Conservation (phyloP, 2,113 vertebrate species). For the Copsychus sechellarum region DNA sequence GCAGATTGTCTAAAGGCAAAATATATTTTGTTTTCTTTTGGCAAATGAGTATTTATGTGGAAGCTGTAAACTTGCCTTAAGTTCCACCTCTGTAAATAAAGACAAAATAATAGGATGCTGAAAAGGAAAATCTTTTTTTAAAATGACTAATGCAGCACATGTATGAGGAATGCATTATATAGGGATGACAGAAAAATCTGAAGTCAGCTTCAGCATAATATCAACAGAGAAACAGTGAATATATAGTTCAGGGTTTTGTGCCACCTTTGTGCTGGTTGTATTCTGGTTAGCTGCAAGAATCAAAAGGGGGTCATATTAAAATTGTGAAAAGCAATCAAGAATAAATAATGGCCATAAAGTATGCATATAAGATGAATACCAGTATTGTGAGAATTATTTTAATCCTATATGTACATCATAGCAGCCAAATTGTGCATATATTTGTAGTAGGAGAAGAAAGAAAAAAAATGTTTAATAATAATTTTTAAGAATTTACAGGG, state of each 20-base stretch:
- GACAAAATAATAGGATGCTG: background rate
- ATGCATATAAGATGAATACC: background rate
- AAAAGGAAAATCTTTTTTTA: background rate
- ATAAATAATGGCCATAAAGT: background rate
- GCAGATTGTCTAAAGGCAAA: constrained; percentile 67
- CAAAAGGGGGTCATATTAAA: background rate
- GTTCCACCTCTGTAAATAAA: background rate
- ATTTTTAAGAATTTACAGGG: background rate
- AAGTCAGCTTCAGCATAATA: background rate
- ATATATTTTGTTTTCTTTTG: constrained; percentile 67
- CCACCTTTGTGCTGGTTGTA: background rate
- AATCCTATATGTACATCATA: background rate
- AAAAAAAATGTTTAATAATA: background rate
- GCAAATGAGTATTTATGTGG: constrained; percentile 57
- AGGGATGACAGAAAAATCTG: background rate
- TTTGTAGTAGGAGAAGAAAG: background rate
- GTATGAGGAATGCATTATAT: background rate
- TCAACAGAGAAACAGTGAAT: background rate
- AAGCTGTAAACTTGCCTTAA: background rate
- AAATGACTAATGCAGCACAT: background rate
- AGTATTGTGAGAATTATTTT: background rate
- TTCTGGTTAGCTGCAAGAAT: background rate
- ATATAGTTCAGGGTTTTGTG: background rate
- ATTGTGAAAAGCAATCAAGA: background rate
- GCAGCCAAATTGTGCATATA: background rate